Percentiles rank a stretch among this genome's conserved stretches.
These are phyloP conservation scores for Rhyacophila brunnea DNA, from an alignment of 1,140 invertebrate genomes.

Conservation along the genomic window DNA sequence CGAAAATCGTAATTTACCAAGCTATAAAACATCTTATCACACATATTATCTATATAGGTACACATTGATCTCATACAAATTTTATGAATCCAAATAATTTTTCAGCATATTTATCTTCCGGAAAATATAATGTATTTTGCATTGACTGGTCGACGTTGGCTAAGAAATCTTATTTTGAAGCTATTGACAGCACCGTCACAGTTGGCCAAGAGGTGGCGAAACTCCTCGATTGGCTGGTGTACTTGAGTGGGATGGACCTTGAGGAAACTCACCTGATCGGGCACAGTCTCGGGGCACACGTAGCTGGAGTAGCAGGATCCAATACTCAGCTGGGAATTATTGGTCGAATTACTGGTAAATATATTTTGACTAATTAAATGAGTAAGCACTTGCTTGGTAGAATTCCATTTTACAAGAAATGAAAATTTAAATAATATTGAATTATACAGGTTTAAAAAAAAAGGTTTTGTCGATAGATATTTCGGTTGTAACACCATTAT, in stretches of 20 bases:
- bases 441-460: no score
- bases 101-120: slow-evolving; percentile 20
- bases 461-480: no score
- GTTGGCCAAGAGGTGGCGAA: slow-evolving; percentile 6
- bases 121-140: slow-evolving; percentile 22
- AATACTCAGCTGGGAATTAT: slow-evolving; percentile 18
- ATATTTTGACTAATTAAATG: no score
- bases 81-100: no score
- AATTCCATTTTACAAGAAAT: background rate
- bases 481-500: no score
- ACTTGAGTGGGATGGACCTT: slow-evolving; percentile 6
- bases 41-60: no score
- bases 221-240: slow-evolving; percentile 25
- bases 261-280: slow-evolving; percentile 27
- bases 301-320: slow-evolving; percentile 22
- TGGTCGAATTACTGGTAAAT: slow-evolving; percentile 25
- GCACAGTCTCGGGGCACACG: slow-evolving; percentile 28
- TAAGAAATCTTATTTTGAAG: slow-evolving; percentile 19
- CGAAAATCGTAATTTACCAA: no score
- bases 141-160: slow-evolving; percentile 25
- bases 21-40: no score
- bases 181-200: slow-evolving; percentile 8
- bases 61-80: no score
- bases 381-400: no score
- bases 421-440: background rate